Conservation (phyloP, 2,888 invertebrate species). For the Melanchra persicariae region DNA sequence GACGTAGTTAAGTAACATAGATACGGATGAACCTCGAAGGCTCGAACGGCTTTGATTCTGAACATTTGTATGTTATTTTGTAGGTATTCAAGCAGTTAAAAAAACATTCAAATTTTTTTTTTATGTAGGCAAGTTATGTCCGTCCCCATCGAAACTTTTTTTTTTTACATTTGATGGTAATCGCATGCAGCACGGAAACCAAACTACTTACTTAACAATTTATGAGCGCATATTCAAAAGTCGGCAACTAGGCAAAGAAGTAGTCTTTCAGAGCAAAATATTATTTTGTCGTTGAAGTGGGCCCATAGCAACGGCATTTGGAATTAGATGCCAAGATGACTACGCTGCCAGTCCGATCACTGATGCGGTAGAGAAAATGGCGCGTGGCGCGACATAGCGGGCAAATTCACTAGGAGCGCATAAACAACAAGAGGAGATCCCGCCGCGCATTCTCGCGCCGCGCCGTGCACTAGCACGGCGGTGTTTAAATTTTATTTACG, state of each 20-base stretch:
- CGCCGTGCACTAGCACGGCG: slow-evolving; percentile 53
- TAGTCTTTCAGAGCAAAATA: neutral
- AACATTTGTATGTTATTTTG: too few species aligned
- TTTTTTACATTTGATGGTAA: neutral
- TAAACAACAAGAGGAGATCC: slow-evolving; percentile 63
- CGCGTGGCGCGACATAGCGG: slow-evolving; percentile 88
- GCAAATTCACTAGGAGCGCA: slow-evolving; percentile 83
- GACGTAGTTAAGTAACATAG: slow-evolving; percentile 53
- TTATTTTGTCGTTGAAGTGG: slow-evolving; percentile 9
- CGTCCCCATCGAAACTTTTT: too few species aligned
- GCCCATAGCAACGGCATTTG: slow-evolving; percentile 9
- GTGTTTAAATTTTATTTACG: slow-evolving; percentile 58
- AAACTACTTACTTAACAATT: neutral
- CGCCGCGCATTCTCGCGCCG: slow-evolving; percentile 61
- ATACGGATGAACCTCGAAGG: slow-evolving; percentile 8
- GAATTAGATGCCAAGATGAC: slow-evolving; percentile 30
- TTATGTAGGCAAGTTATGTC: neutral
- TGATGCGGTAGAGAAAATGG: slow-evolving; percentile 81
- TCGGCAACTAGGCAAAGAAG: slow-evolving; percentile 1
- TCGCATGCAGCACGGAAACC: neutral
- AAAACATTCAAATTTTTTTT: too few species aligned
- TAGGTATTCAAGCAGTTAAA: too few species aligned
- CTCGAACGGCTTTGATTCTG: slow-evolving; percentile 13
- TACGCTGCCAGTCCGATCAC: slow-evolving; percentile 52
- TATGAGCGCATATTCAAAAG: neutral